These are phyloP conservation scores for Megalops cyprinoides DNA, from an alignment of 2,797 vertebrate genomes.

Conservation along the genomic window DNA sequence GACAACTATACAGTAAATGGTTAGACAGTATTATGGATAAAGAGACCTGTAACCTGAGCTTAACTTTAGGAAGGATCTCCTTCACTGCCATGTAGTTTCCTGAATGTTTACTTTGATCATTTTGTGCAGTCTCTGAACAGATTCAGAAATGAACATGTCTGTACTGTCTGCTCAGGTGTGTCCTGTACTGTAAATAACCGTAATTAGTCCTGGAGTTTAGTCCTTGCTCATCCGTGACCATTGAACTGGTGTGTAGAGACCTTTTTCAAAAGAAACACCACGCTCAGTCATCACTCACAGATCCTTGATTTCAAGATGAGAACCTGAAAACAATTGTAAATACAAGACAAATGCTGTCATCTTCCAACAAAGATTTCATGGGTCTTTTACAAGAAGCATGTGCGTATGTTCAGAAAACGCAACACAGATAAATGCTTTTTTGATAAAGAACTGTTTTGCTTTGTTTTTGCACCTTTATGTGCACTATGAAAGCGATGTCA, in stretches of 20 bases:
- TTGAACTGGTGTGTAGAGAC: no score
- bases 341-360: background rate
- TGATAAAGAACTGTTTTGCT: conserved; percentile 2
- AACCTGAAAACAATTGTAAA: background rate
- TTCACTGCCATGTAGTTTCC: no score
- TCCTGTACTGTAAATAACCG: no score
- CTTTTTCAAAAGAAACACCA: background rate
- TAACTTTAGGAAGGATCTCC: no score
- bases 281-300: background rate
- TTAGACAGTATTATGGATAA: no score
- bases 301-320: background rate
- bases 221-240: no score
- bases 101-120: no score
- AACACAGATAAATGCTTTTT: conserved; percentile 5
- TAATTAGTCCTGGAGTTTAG: no score
- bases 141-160: no score
- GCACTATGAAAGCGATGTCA: conserved; percentile 15
- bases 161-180: no score
- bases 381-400: background rate
- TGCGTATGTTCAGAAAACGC: conserved; percentile 9
- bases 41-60: no score
- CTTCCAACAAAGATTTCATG: background rate
- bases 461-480: background rate
- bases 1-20: background rate
- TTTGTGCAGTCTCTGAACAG: no score